Base-by-base conservation (phyloP, 1,140 invertebrate species). In the Zophobas atratus region DNA sequence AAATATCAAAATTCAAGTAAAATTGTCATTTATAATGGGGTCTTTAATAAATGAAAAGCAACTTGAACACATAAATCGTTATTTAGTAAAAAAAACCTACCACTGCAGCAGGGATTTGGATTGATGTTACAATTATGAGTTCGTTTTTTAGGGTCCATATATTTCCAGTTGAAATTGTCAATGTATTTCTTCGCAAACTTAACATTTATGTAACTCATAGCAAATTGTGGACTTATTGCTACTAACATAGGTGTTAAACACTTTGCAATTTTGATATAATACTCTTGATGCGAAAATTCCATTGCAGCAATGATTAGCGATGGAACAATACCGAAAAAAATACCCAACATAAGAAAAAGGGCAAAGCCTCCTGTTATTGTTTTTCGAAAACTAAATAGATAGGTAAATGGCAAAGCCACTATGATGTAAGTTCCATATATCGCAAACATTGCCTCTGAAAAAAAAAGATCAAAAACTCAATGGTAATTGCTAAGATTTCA, bases 341-440 rank as follows among this genome's bases (percentile, higher is more conserved):
- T 74, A 5, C 81, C 82, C 6, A 77, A n/a, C 20, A 81, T 84
- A 32, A 83, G 74, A 38, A 85, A 81, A 2, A 80, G 4, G 1
- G 81, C 80, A 51, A 82, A 83, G 32, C 78, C 82, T 33, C 80
- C 74, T 1, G 83, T 80, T 35, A 80, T 77, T 32, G 82, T 82
- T 63, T 82, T 83, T 51, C 79, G 83, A 51, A 82, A 80, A 51
- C 78, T 81, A 57, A 86, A 85, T 48, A 86, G 35, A 73, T 85
- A 86, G 0, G 81, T 63, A 41, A 81, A 83, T 33, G 84, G 85
- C 53, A 86, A 81, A 34, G 78, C 75, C 43, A 76, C 63, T 6
- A 81, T 2, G 33, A 81, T 82, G 70, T 85, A 85, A 1, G 74
- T 20, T 4, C 80, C 2, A 8, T 84, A 57, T 33, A 85, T 79